phyloP scores from a whole-genome alignment of 2,113 vertebrate genomes.

The Odobenus rosmarus region DNA sequence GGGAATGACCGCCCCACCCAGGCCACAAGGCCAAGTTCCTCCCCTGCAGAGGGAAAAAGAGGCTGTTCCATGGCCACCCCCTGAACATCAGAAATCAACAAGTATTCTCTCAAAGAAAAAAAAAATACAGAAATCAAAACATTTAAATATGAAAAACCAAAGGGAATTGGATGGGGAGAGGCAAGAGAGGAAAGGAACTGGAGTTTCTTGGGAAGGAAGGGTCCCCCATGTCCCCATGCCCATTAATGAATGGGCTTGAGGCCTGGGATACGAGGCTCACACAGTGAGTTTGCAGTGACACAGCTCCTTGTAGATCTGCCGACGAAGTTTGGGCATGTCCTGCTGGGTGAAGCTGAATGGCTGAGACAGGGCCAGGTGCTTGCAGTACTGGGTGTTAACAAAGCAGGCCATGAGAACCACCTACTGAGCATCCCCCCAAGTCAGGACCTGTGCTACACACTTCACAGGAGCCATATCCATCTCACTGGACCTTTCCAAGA shows the following conservation, averaged over 20 bases:
- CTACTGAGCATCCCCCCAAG: background rate
- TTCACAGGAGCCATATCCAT: background rate
- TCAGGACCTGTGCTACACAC: background rate
- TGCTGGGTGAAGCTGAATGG: conserved; percentile 94
- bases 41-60: background rate
- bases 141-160: conserved; percentile 83
- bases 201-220: conserved; percentile 68
- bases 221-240: conserved; percentile 39
- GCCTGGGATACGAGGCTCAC: conserved; percentile 84
- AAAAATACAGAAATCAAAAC: conserved; percentile 78
- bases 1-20: conserved; percentile 40
- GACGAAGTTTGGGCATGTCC: conserved; percentile 95
- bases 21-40: conserved; percentile 46
- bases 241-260: conserved; percentile 48
- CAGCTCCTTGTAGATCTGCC: conserved; percentile 97
- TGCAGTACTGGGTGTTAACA: conserved; percentile 90
- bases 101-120: conserved; percentile 73
- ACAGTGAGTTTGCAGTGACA: conserved; percentile 95
- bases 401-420: conserved; percentile 51
- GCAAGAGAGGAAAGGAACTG: conserved; percentile 56
- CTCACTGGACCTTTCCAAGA: conserved; percentile 4
- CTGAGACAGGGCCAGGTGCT: conserved; percentile 93
- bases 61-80: conserved; percentile 39
- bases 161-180: background rate
- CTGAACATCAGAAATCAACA: conserved; percentile 65